Percentiles rank a stretch among this genome's conserved stretches.
phyloP scores from a whole-genome alignment of 2,888 invertebrate species.

The Himalopsyche kuldschensis region DNA sequence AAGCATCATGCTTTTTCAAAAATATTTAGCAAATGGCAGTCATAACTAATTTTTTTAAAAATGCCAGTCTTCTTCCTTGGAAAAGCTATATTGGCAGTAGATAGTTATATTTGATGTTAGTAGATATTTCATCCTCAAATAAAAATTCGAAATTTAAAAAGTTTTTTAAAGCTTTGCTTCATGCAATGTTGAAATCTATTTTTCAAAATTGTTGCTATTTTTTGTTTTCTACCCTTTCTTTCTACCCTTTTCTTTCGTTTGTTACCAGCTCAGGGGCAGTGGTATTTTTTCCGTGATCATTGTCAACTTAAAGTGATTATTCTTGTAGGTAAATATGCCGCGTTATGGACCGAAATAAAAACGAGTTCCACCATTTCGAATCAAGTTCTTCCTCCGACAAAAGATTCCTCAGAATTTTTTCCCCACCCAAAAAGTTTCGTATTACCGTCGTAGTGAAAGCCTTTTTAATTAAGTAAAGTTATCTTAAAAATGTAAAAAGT shows the following conservation, averaged over 20 bases:
- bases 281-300: background rate
- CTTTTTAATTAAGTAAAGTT: background rate
- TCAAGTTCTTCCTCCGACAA: background rate
- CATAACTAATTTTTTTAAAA: no score
- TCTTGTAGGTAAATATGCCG: background rate
- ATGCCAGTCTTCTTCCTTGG: no score
- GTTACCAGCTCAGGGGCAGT: background rate
- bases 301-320: background rate
- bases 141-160: no score
- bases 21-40: no score
- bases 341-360: background rate
- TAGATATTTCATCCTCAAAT: no score
- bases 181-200: no score
- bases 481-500: background rate
- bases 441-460: background rate
- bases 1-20: no score
- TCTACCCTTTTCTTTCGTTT: background rate
- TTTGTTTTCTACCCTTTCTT: background rate
- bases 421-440: background rate
- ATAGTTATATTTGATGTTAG: no score
- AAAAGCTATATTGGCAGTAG: no score
- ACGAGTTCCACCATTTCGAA: background rate
- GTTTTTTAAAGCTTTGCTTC: no score
- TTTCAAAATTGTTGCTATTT: background rate
- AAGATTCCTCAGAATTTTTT: background rate